Conservation (phyloP, 1,140 invertebrate genomes). For the Bombus picipes region DNA sequence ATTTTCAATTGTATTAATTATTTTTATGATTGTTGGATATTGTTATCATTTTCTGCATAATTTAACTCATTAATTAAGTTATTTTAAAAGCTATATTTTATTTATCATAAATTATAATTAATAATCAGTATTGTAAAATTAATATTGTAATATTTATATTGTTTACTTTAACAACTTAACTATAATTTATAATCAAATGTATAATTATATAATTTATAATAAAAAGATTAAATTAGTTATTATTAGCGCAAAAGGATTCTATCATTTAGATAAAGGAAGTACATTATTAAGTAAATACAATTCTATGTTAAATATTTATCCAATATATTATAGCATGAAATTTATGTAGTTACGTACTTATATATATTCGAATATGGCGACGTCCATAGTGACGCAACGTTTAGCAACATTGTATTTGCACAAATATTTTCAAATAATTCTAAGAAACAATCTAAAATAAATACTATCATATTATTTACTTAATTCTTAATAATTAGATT, state of each 20-base stretch:
- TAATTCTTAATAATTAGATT: constrained; percentile 60
- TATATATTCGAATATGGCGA: constrained; percentile 57
- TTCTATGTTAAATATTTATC: neutral
- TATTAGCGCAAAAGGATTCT: neutral
- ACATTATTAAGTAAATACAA: neutral
- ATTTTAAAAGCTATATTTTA: constrained; percentile 25
- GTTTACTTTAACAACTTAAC: constrained; percentile 47
- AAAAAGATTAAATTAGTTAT: neutral
- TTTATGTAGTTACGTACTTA: neutral
- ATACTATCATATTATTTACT: constrained; percentile 23
- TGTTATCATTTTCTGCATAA: neutral
- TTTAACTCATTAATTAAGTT: constrained; percentile 1
- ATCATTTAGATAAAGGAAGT: neutral
- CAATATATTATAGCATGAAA: neutral
- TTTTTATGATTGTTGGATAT: neutral
- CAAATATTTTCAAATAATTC: constrained; percentile 8
- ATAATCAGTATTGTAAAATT: constrained; percentile 59
- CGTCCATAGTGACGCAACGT: constrained; percentile 18
- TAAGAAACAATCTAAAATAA: constrained; percentile 5
- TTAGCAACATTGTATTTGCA: constrained; percentile 3
- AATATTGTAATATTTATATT: constrained; percentile 64
- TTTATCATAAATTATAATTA: constrained; percentile 15
- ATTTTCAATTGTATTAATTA: constrained; percentile 1
- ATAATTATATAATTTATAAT: constrained; percentile 9
- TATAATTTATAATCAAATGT: constrained; percentile 59